phyloP scores from a whole-genome alignment of 2,113 vertebrate species.

The Thamnaconus septentrionalis region DNA sequence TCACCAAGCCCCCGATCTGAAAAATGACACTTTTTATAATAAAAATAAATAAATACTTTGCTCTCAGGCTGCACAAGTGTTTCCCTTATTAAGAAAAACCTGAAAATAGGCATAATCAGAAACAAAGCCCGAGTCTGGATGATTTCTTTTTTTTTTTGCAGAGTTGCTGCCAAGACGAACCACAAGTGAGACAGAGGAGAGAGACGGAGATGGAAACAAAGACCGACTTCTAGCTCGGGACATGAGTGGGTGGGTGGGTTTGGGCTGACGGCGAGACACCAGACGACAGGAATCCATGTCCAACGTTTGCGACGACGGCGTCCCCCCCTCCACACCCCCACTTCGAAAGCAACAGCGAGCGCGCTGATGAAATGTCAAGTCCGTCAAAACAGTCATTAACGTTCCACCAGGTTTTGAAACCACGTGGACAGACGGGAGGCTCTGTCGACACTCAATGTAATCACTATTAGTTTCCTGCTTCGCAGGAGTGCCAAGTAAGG shows the following conservation, averaged over 20 bases:
- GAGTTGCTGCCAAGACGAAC: slow-evolving; percentile 42
- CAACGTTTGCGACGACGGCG: slow-evolving; percentile 47
- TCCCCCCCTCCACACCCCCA: slow-evolving; percentile 54
- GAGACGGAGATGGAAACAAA: slow-evolving; percentile 40
- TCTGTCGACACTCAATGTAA: slow-evolving; percentile 41
- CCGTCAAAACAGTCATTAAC: slow-evolving; percentile 79
- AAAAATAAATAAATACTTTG: slow-evolving; percentile 14
- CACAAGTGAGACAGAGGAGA: slow-evolving; percentile 44
- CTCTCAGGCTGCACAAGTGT: slow-evolving; percentile 40
- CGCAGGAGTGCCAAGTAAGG: slow-evolving; percentile 9
- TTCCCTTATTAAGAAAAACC: slow-evolving; percentile 50
- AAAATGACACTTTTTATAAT: slow-evolving; percentile 20
- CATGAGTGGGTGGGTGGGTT: slow-evolving; percentile 68
- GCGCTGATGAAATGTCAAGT: slow-evolving; percentile 70
- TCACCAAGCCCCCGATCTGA: slow-evolving; percentile 28
- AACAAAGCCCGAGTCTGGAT: slow-evolving; percentile 50
- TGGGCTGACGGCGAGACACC: slow-evolving; percentile 60
- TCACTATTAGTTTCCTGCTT: slow-evolving; percentile 27
- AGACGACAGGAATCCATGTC: slow-evolving; percentile 61
- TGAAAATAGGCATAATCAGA: slow-evolving; percentile 50
- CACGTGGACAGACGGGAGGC: slow-evolving; percentile 53
- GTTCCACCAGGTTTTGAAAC: slow-evolving; percentile 57
- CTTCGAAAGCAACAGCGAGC: slow-evolving; percentile 12
- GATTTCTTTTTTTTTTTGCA: not conserved
- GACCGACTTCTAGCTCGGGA: slow-evolving; percentile 59